phyloP scores from a whole-genome alignment of 2,888 invertebrate genomes.

The Liopterus haemorrhoidalis region DNA sequence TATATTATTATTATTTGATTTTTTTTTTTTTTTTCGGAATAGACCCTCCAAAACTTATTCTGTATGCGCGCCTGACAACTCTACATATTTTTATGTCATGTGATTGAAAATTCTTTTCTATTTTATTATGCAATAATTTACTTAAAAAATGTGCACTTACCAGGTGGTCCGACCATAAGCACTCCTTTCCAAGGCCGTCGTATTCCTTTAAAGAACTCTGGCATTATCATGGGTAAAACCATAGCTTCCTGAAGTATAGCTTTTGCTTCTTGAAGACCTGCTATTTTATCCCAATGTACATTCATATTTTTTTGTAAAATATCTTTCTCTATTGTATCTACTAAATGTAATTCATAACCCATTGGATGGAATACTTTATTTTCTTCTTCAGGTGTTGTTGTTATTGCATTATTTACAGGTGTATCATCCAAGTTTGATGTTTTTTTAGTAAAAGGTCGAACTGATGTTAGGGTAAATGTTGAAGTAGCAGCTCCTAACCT shows the following conservation, averaged over 20 bases:
- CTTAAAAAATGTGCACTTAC: no score
- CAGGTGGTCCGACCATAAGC: conserved; percentile 88
- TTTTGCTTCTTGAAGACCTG: conserved; percentile 84
- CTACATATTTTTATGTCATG: no score
- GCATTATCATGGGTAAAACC: conserved; percentile 95
- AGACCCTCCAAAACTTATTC: no score
- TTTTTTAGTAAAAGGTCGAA: conserved; percentile 15
- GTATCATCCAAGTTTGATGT: conserved; percentile 17
- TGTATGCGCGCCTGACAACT: no score
- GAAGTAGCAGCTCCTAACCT: not conserved
- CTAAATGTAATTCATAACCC: conserved; percentile 67
- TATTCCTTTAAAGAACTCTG: conserved; percentile 96
- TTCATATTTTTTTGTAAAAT: conserved; percentile 89
- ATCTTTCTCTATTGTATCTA: not conserved
- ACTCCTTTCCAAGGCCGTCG: conserved; percentile 95
- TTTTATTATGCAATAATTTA: no score
- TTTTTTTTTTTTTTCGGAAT: no score
- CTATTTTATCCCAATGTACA: conserved; percentile 92
- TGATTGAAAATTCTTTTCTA: no score
- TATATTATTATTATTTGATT: no score
- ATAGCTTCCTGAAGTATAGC: conserved; percentile 92
- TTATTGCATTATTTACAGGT: no score
- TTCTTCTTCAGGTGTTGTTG: conserved; percentile 32
- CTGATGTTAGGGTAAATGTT: not conserved
- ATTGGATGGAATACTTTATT: conserved; percentile 56